Evolutionary conservation across 2,113 vertebrate genomes (phyloP), one percentile per base, ranked within the genome.

Genomic region (Halcyon senegalensis): DNA sequence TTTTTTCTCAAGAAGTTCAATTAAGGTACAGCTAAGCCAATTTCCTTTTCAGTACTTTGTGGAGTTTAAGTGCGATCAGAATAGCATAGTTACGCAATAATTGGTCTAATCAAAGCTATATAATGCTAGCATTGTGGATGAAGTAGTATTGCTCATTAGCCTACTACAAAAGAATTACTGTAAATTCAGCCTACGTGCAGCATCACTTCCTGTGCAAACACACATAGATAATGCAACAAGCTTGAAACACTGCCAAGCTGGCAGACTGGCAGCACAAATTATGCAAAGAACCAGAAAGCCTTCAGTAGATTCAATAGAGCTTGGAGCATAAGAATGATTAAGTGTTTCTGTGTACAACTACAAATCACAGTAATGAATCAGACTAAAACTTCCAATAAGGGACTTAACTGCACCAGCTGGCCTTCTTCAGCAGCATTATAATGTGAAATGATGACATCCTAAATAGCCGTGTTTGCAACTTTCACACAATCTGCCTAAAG

Each of bases 331-430:
- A 96, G 91, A 97, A 97, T 97, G 97, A 98, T 98, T 96, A 97
- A 98, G 96, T 96, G 93, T 93, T 97, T 97, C 96, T 97, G 68
- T 84, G 96, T 88, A 97, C 96, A 97, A 96, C 87, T 96, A 98
- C 96, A 98, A 96, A 97, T 97, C 97, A 97, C 95, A 97, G 91
- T 97, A 98, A 98, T 98, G 96, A 98, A 98, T 98, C 94, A 97
- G 96, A 96, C 90, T 91, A 96, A 97, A 97, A 97, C 94, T 97
- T 98, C 96, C 97, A 97, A 92, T 95, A 96, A 95, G 96, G 84
- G 94, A 96, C 94, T 94, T 94, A 91, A 97, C 92, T 87, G 91
- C 93, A 96, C 94, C 97, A 98, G 97, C 97, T 98, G 98, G 95
- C 92, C 95, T 95, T 90, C 96, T 95, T 87, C 81, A 95, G 90